Base-by-base conservation (phyloP, 1,140 invertebrate genomes). In the Bradynema listronoti region DNA sequence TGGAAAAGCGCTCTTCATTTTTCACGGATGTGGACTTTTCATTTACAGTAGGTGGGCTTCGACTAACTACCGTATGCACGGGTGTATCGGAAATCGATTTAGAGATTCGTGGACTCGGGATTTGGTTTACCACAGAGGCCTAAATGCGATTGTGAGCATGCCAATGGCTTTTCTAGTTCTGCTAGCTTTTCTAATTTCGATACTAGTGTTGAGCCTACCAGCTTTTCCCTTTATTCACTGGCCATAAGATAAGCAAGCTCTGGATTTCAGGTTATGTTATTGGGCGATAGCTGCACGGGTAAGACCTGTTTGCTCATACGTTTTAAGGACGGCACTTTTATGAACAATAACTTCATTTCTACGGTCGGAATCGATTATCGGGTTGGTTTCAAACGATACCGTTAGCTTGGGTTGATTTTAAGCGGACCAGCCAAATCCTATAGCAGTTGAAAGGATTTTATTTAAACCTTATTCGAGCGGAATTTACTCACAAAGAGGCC, bases 291-390 rank as follows among this genome's bases (percentile, higher is more conserved):
- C n/a, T 76, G 77, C 51, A 71, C 70, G n/a, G 75, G 75, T 1
- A 82, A 82, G 68, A 82, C 81, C 2, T 83, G 81, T 69, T 63
- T 82, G 7, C 63, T 82, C 19, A 80, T 82, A 22, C 73, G 80
- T 25, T 82, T 81, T 67, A 83, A 82, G 69, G 81, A 82, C 34
- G 80, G 80, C 54, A 79, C 81, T 32, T 82, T 82, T 67, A 73
- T 82, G 39, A 81, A 80, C 27, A 82, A 81, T 46, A 83, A 80
- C 65, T 82, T 82, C 65, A 82, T 82, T 36, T 81, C 81, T 9
- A 82, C 81, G 7, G 82, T 82, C 43, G 81, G 81, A 60, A 83
- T 82, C 52, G 81, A 82, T 65, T 82, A 77, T 54, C 51, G 75
- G 43, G 76, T 76, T 32, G 41, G 65, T 57, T 2, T 5, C n/a